These are phyloP conservation scores for Hymenochirus boettgeri DNA, from an alignment of 2,113 vertebrate genomes.

Conservation along the genomic window DNA sequence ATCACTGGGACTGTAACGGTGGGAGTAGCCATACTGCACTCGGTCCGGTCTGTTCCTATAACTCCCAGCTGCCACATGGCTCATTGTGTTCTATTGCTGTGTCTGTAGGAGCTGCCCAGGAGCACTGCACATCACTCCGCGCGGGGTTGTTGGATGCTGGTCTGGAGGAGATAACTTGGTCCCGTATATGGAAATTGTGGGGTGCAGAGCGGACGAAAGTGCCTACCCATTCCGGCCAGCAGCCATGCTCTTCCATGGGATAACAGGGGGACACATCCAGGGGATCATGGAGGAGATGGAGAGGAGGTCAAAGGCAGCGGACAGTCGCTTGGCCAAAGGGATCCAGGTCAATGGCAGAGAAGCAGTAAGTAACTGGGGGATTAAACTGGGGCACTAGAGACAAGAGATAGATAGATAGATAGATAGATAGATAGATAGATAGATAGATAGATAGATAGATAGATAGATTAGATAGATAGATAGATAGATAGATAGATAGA, in stretches of 20 bases:
- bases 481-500: slow-evolving; percentile 3
- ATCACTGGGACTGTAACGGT: background rate
- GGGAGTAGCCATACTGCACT: background rate
- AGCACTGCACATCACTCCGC: background rate
- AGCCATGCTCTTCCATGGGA: slow-evolving; percentile 99
- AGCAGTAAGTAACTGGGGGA: slow-evolving; percentile 77
- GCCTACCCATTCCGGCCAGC: slow-evolving; percentile 95
- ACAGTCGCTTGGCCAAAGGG: slow-evolving; percentile 90
- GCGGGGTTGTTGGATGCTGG: slow-evolving; percentile 32
- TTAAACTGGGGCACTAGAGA: no score
- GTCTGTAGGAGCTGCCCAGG: slow-evolving; percentile 16
- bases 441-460: background rate
- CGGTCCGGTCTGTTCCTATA: background rate
- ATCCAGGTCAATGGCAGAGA: slow-evolving; percentile 95
- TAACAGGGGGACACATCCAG: slow-evolving; percentile 98
- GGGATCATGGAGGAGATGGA: slow-evolving; percentile 99
- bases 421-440: background rate
- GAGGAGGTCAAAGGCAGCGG: slow-evolving; percentile 87
- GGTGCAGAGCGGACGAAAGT: slow-evolving; percentile 92
- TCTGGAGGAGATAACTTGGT: slow-evolving; percentile 61
- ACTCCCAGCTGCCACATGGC: slow-evolving; percentile 7
- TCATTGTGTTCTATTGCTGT: slow-evolving; percentile 16
- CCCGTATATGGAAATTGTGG: slow-evolving; percentile 98
- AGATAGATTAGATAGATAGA: background rate
- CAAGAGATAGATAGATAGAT: no score